A percentile compares a stretch with the other conserved stretches of the same genome.
These are phyloP conservation scores for Actenoides hombroni DNA, from an alignment of 2,113 vertebrate genomes.

Conservation along the genomic window DNA sequence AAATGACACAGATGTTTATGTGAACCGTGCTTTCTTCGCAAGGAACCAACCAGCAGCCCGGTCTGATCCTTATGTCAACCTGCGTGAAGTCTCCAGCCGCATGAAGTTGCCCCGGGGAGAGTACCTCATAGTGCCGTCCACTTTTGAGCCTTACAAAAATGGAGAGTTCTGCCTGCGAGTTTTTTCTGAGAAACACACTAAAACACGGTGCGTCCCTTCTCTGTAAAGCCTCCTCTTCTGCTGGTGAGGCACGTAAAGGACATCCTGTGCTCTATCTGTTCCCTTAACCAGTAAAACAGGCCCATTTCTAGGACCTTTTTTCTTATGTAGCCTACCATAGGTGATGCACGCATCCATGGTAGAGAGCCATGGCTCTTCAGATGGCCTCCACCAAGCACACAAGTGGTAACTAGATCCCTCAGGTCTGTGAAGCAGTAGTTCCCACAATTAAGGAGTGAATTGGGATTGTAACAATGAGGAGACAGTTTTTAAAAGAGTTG, in stretches of 20 bases:
- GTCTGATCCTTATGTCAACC: slow-evolving; percentile 78
- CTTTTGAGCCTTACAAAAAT: slow-evolving; percentile 83
- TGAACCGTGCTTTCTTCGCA: slow-evolving; percentile 77
- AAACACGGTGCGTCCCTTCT: slow-evolving; percentile 71
- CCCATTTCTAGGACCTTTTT: neutral
- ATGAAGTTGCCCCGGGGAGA: slow-evolving; percentile 80
- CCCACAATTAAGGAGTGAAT: neutral
- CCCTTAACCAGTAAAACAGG: neutral
- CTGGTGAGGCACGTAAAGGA: neutral
- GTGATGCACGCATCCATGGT: neutral
- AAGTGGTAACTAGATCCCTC: neutral
- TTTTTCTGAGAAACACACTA: slow-evolving; percentile 83
- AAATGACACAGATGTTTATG: slow-evolving; percentile 65
- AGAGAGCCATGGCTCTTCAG: neutral
- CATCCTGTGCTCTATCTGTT: neutral
- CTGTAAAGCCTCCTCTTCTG: neutral
- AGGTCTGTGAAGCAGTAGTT: neutral
- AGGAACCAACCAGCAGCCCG: slow-evolving; percentile 61
- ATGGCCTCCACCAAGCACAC: neutral
- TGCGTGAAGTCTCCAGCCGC: slow-evolving; percentile 80
- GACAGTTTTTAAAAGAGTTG: neutral
- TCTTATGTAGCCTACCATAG: rapidly evolving
- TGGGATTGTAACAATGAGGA: neutral
- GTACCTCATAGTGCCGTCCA: slow-evolving; percentile 85
- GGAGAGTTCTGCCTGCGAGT: slow-evolving; percentile 84